Evolutionary conservation across 2,797 vertebrate species (phyloP).

Genomic region (Merluccius polli): DNA sequence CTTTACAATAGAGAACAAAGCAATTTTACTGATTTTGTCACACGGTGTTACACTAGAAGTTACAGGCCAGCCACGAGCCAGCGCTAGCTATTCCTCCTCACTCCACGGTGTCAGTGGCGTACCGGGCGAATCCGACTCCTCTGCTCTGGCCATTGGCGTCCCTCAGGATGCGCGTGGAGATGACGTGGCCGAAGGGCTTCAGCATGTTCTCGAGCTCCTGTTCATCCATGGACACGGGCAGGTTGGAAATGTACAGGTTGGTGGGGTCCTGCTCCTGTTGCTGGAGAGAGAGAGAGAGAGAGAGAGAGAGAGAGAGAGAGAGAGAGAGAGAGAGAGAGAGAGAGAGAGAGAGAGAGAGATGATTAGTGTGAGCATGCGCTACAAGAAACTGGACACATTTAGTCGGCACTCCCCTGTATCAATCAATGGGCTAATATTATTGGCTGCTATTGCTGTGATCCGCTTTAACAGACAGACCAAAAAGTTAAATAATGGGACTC

Average conservation of each 20-base stretch:
- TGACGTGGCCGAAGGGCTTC: constrained; percentile 96
- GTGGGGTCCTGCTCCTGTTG: constrained; percentile 99
- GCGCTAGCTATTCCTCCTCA: neutral
- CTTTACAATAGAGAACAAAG: no score
- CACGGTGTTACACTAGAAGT: no score
- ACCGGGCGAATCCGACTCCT: constrained; percentile 98
- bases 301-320: neutral
- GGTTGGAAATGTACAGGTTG: constrained; percentile 98
- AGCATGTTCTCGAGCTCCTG: constrained; percentile 99
- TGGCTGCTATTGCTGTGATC: neutral
- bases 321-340: neutral
- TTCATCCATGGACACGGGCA: constrained; percentile 96
- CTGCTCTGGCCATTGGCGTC: constrained; percentile 95
- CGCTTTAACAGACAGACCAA: neutral
- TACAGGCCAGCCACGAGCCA: no score
- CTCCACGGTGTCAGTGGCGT: neutral
- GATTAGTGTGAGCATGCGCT: neutral
- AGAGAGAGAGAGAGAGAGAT: neutral
- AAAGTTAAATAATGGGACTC: constrained; percentile 2
- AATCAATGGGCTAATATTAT: neutral
- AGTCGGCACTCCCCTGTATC: neutral
- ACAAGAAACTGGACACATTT: neutral
- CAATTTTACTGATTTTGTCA: no score
- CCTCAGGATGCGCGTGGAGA: constrained; percentile 96
- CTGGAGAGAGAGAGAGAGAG: constrained; percentile 58